These are phyloP conservation scores for Lagenorhynchus albirostris DNA, from an alignment of 2,113 vertebrate genomes.

Conservation along the genomic window DNA sequence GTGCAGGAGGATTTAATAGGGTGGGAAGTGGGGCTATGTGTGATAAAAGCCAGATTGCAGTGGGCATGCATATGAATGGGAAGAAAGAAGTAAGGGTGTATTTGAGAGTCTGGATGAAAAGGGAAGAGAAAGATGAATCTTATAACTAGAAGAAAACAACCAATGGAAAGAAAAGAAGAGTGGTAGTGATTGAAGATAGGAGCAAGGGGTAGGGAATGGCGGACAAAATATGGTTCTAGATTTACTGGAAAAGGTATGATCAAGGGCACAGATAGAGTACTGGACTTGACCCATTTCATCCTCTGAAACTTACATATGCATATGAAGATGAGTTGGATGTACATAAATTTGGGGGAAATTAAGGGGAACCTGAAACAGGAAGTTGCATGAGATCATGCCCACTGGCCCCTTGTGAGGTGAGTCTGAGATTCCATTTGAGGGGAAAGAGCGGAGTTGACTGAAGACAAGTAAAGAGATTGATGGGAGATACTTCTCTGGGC, in stretches of 20 bases:
- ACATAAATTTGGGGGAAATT: background rate
- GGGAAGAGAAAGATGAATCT: background rate
- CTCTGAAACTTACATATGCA: background rate
- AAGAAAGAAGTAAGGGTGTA: background rate
- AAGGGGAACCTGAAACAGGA: background rate
- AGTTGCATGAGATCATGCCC: background rate
- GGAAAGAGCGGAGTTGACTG: background rate
- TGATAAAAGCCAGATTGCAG: background rate
- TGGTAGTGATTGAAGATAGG: background rate
- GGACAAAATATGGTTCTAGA: background rate
- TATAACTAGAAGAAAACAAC: background rate
- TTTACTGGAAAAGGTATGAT: background rate
- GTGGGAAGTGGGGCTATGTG: background rate
- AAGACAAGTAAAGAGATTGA: background rate
- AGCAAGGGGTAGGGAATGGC: background rate
- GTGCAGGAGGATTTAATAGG: background rate
- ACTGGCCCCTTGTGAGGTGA: background rate
- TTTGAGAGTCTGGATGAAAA: background rate
- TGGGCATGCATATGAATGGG: background rate
- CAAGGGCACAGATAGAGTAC: background rate
- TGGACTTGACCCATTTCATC: background rate
- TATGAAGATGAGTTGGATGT: background rate
- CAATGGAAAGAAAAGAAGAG: background rate
- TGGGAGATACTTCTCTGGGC: background rate
- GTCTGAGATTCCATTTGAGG: background rate